Evolutionary conservation across 2,113 vertebrate species (phyloP), one percentile per base, ranked within the genome.

Genomic region (Lanius ludovicianus): DNA sequence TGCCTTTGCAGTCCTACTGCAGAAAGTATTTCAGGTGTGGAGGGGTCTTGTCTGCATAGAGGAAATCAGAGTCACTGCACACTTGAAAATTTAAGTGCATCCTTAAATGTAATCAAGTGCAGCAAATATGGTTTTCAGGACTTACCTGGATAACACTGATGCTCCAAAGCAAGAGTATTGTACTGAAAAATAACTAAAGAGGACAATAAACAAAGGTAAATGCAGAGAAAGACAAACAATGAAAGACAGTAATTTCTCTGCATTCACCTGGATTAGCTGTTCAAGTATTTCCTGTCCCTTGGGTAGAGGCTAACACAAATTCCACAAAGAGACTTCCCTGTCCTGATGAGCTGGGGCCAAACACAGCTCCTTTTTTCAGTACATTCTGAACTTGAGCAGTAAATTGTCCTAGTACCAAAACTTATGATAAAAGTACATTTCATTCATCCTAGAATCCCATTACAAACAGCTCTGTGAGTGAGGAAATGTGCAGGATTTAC

Each of bases 361-460:
- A 41, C 3, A 13, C 4, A 46, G n/a, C 22, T 65, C 50, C 11
- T 47, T 78, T 74, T 14, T 15, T 20, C 23, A 59, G 9, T 28
- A 10, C 13, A 69, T n/a, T 55, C 53, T 49, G 25, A 44, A 80
- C n/a, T 70, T 39, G 8, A 84, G 42, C 25, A 90, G 57, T 76
- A 41, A 35, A 41, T 15, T 46, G 11, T 39, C 55, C 27, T 33
- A 67, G 13, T 24, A 35, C 49, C 35, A 56, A 64, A 89, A 69
- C 14, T 18, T 35, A 35, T 1, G 10, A 28, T 0, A 12, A 2
- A 47, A 89, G 15, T 23, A 6, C 18, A 30, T 64, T 24, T 1
- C 19, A 35, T 11, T 42, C 18, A 16, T 24, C 46, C 46, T 23
- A 31, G 42, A 25, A 11, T 42, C 16, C 16, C 5, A 23, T 2